Evolutionary conservation across 2,888 invertebrate species (phyloP).

Genomic region (Callyntrura sp.): DNA sequence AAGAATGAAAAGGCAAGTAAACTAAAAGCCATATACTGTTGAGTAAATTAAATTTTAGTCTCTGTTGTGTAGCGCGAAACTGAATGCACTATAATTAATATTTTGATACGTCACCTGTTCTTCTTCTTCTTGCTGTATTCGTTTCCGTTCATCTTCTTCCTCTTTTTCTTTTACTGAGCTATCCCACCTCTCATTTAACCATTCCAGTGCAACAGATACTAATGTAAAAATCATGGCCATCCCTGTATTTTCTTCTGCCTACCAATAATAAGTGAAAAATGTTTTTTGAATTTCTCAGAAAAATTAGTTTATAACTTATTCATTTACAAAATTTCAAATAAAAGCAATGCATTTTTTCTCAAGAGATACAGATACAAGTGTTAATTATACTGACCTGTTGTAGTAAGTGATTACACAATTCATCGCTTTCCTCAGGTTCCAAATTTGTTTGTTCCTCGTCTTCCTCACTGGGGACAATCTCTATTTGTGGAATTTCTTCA

Average conservation of each 20-base stretch:
- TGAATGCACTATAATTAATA: too few species aligned
- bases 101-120: too few species aligned
- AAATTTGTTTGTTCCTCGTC: conserved; percentile 87
- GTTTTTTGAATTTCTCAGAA: too few species aligned
- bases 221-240: conserved; percentile 99
- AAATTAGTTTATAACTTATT: background rate
- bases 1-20: too few species aligned
- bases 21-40: too few species aligned
- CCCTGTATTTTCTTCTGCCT: conserved; percentile 95
- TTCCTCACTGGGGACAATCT: conserved; percentile 90
- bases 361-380: too few species aligned
- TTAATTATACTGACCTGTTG: conserved; percentile 88
- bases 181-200: conserved; percentile 95
- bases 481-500: conserved; percentile 93
- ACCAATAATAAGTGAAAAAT: too few species aligned
- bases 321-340: background rate
- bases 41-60: too few species aligned
- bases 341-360: too few species aligned
- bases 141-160: conserved; percentile 88
- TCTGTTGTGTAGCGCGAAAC: too few species aligned
- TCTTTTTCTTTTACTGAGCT: conserved; percentile 90
- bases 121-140: conserved; percentile 90
- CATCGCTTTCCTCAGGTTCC: conserved; percentile 89
- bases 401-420: conserved; percentile 89
- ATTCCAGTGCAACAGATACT: conserved; percentile 97